Base-by-base conservation (phyloP, 1,140 invertebrate species). In the Radopholus similis region DNA sequence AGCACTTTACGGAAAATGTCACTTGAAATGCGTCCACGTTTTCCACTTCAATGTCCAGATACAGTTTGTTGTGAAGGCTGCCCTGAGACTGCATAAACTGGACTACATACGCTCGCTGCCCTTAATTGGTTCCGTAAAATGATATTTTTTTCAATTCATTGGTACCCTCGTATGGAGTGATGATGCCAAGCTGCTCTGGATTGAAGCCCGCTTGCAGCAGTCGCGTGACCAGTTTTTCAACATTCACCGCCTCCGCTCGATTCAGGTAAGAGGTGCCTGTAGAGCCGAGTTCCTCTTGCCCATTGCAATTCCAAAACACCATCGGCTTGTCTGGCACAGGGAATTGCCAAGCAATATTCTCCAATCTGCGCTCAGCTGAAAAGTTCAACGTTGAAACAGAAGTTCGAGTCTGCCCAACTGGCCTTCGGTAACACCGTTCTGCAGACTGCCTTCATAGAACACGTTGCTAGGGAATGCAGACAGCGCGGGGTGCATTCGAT, bases 21-120 rank as follows among this genome's bases (percentile, higher is more conserved):
- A 78, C 77, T 66, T 83, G 86, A 82, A 99, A 99, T 2, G 96
- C 95, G 84, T 99, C 96, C 9, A 99, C 96, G 85, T 94, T 97
- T 0, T 95, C 95, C 0, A 99, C 94, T 84, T 99, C 96, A 53
- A 98, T 96, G 83, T 97, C 95, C 83, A 97, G 91, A 84, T 99
- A 99, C 0, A 98, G 84, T 83, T 97, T 96, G 5, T 92, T 89
- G 80, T 97, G 93, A 8, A 99, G 85, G 2, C 92, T 91, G 4
- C 95, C 96, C 84, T 96, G 95, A 79, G 96, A 95, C 82, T 98
- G 95, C 94, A 98, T 97, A 77, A 97, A 95, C 78, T 98, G 94
- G 26, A 90, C 95, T 53, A 98, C 85, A 84, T 95, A 98, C 0
- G 95, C 93, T n/a, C 96, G 85, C 82, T 99, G 96, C 0, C 96